Evolutionary conservation across 2,888 invertebrate species (phyloP), one percentile per base, ranked within the genome.

Genomic region (Bombylius discolor): DNA sequence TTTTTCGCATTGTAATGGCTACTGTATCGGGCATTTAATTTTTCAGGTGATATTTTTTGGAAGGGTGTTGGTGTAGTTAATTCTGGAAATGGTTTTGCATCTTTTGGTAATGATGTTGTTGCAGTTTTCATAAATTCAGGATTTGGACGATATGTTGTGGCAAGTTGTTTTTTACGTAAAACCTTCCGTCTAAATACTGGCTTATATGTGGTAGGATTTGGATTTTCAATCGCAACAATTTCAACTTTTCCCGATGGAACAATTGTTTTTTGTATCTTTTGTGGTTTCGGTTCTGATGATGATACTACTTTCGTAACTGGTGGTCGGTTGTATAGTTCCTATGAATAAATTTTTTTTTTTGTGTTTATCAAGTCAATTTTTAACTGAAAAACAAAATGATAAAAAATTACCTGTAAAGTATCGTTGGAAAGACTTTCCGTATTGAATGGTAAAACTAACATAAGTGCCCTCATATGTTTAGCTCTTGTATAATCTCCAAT

Each of bases 121-220:
- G 49, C 39, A n/a, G 51, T 58, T 51, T 47, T 58, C 14, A 52
- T 47, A 32, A 51, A 11, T 47, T 51, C 51, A 14, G 47, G 39
- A 42, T 44, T 34, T 61, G 48, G 68, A 63, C 47, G 66, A 62
- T 56, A 64, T 52, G 52, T 63, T 52, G 56, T 64, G 61, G 62
- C 61, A 58, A 55, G n/a, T 48, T 31, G 54, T 55, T 50, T 32
- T 52, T 51, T 55, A 56, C 57, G 61, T 48, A 60, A 58, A 57
- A 52, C 60, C 55, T 66, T 67, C 8, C 61, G 11, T 5, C 60
- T 73, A 46, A 74, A 67, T 8, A 74, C 76, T 7, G 77, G 75
- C 55, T 72, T 72, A 61, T 78, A 78, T 1, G 79, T 77, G 7
- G 77, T 75, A 32, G 73, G 72, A 34, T 74, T 74, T 48, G 65